These are phyloP conservation scores for Ctenopoma kingsleyae DNA, from an alignment of 2,797 vertebrate species.

Conservation along the genomic window DNA sequence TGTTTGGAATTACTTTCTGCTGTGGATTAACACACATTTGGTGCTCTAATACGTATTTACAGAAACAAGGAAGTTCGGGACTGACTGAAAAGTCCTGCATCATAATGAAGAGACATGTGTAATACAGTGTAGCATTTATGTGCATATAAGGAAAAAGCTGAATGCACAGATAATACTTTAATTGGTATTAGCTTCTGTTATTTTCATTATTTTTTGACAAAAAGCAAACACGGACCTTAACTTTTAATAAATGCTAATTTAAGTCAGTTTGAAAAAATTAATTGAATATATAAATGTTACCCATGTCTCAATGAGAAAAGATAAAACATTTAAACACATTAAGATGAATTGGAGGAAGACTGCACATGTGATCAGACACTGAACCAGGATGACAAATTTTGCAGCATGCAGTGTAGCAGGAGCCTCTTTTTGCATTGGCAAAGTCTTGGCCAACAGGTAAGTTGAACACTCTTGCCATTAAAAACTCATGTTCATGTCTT, in stretches of 20 bases:
- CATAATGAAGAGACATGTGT: too few relatives aligned
- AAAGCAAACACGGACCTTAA: too few relatives aligned
- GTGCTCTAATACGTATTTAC: neutral
- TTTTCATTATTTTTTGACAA: too few relatives aligned
- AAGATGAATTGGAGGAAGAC: slow-evolving; percentile 27
- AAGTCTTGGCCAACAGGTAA: slow-evolving; percentile 24
- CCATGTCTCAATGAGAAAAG: neutral
- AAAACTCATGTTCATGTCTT: slow-evolving; percentile 29
- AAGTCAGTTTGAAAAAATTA: neutral
- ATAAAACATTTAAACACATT: slow-evolving; percentile 13
- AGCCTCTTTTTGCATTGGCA: slow-evolving; percentile 79
- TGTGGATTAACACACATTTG: slow-evolving; percentile 4
- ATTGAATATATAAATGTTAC: too few relatives aligned
- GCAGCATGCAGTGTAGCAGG: slow-evolving; percentile 65
- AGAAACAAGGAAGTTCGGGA: too few relatives aligned
- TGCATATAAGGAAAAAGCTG: too few relatives aligned
- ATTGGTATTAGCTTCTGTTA: too few relatives aligned
- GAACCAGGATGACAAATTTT: slow-evolving; percentile 73
- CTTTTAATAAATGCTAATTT: too few relatives aligned
- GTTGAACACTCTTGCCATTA: slow-evolving; percentile 20
- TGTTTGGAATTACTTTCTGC: neutral
- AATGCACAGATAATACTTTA: too few relatives aligned
- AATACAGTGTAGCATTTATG: too few relatives aligned
- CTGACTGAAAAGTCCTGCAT: too few relatives aligned
- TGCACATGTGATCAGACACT: slow-evolving; percentile 60